phyloP scores from a whole-genome alignment of 1,140 invertebrate species.

The Platyscapa corneri region DNA sequence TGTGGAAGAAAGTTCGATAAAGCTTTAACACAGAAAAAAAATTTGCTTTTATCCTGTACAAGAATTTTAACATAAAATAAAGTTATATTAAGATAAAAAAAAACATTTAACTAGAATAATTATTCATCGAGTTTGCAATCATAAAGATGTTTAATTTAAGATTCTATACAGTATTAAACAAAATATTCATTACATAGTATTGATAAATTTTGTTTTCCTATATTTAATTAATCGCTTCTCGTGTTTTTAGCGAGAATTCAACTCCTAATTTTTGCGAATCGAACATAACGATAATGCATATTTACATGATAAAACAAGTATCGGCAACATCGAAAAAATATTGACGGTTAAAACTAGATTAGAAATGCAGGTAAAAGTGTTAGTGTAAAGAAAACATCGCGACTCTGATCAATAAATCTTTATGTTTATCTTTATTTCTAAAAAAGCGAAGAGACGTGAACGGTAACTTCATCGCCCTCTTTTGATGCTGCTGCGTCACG shows the following conservation, averaged over 20 bases:
- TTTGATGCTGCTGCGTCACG: not conserved
- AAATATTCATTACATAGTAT: not conserved
- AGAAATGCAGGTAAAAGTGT: slow-evolving; percentile 34
- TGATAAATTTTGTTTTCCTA: not conserved
- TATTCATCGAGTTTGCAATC: not conserved
- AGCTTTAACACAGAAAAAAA: too few species aligned
- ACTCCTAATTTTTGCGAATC: not conserved
- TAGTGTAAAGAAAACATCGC: not conserved
- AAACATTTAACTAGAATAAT: too few species aligned
- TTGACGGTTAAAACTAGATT: slow-evolving; percentile 36
- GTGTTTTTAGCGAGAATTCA: too few species aligned
- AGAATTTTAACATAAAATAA: not conserved
- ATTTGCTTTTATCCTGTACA: not conserved
- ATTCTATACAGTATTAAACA: not conserved
- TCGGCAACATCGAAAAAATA: not conserved
- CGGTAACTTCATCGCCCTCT: not conserved
- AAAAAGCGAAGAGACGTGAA: not conserved
- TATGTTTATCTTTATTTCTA: slow-evolving; percentile 41
- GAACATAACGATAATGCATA: too few species aligned
- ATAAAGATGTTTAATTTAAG: not conserved
- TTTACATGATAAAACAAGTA: not conserved
- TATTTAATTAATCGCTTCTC: not conserved
- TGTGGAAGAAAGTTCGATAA: too few species aligned
- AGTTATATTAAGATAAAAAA: not conserved
- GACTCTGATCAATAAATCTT: slow-evolving; percentile 34